These are phyloP conservation scores for Thereva nobilitata DNA, from an alignment of 2,888 invertebrate species.

Conservation along the genomic window DNA sequence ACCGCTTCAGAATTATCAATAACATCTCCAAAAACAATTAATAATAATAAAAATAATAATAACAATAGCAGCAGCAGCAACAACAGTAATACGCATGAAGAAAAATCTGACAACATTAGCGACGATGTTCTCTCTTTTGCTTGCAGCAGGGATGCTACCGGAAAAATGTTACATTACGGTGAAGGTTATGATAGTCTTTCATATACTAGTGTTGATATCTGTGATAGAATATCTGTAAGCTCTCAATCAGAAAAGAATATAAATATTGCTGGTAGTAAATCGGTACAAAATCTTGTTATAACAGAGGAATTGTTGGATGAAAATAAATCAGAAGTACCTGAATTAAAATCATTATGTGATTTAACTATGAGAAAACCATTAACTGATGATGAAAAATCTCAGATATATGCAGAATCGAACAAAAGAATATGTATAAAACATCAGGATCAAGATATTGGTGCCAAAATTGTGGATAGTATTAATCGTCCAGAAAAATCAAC, in stretches of 20 bases:
- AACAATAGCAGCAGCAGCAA: not conserved
- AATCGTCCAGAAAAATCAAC: constrained; percentile 1
- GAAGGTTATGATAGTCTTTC: constrained; percentile 39
- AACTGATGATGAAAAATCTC: constrained; percentile 58
- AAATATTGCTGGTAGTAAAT: constrained; percentile 19
- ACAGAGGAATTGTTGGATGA: not conserved
- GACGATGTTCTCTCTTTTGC: constrained; percentile 19
- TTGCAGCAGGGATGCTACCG: not conserved
- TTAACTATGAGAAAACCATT: constrained; percentile 56
- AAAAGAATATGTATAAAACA: constrained; percentile 45
- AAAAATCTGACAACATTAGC: constrained; percentile 18
- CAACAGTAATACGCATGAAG: constrained; percentile 1
- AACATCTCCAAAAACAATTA: not conserved
- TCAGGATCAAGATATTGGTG: constrained; percentile 28
- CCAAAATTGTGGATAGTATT: constrained; percentile 6
- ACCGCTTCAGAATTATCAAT: constrained; percentile 50
- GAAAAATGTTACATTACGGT: no score
- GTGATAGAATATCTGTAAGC: constrained; percentile 40
- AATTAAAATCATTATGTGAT: constrained; percentile 54
- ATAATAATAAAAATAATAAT: not conserved
- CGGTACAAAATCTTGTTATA: no score
- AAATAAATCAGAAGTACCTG: constrained; percentile 50
- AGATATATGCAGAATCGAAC: constrained; percentile 55
- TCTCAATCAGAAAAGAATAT: constrained; percentile 40
- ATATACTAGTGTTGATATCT: constrained; percentile 38